Evolutionary conservation across 2,797 vertebrate genomes (phyloP).

Genomic region (Poecilia picta): DNA sequence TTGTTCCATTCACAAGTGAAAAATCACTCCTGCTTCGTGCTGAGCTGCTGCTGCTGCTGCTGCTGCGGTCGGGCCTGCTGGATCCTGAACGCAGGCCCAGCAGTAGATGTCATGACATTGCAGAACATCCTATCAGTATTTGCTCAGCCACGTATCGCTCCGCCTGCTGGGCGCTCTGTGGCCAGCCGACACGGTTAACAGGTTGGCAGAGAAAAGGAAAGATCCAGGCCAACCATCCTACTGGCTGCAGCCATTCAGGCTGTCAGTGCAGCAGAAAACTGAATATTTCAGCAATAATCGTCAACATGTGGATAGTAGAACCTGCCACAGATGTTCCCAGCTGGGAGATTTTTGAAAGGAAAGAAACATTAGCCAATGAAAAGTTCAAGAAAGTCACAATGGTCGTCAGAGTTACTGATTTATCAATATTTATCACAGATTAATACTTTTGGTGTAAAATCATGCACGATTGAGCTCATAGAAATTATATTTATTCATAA

Average conservation of each 20-base stretch:
- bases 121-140: conserved; percentile 19
- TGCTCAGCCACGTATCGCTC: conserved; percentile 25
- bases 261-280: background rate
- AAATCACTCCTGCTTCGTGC: background rate
- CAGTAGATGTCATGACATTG: conserved; percentile 8
- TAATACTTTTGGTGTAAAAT: background rate
- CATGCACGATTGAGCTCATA: no score
- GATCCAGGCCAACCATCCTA: background rate
- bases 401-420: background rate
- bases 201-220: background rate
- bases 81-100: conserved; percentile 14
- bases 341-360: no score
- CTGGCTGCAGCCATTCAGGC: background rate
- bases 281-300: background rate
- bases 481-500: no score
- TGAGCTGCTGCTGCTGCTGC: background rate
- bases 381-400: background rate
- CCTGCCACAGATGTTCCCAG: background rate
- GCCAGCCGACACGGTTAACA: conserved; percentile 17
- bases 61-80: conserved; percentile 2
- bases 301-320: background rate
- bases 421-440: background rate
- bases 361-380: background rate
- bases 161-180: conserved; percentile 8
- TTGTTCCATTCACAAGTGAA: background rate